A percentile compares a stretch with the other conserved stretches of the same genome.
Conservation (phyloP, 2,113 vertebrate genomes). For the Osmerus eperlanus region DNA sequence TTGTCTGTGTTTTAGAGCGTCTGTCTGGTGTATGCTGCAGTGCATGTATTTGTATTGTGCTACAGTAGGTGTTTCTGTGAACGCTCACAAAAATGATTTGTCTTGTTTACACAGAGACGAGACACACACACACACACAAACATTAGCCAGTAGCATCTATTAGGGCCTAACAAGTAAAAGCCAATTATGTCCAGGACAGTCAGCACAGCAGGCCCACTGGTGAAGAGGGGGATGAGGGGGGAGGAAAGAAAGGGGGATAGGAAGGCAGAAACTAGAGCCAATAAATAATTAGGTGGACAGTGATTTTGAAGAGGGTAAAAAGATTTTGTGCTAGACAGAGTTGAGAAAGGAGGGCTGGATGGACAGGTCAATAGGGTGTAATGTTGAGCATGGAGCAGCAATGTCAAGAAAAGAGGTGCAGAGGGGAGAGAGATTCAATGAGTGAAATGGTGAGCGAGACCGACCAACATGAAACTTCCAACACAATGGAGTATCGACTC, state of each 20-base stretch:
- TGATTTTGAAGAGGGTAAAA: constrained; percentile 6
- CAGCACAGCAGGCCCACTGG: background rate
- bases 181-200: constrained; percentile 26
- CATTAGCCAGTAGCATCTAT: constrained; percentile 34
- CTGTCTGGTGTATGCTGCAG: background rate
- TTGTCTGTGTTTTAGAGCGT: constrained; percentile 11
- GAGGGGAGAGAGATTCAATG: background rate
- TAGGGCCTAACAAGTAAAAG: constrained; percentile 33
- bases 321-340: background rate
- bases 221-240: constrained; percentile 14
- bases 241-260: constrained; percentile 1
- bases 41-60: too few species aligned
- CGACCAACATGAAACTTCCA: too few species aligned
- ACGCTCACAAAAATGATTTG: constrained; percentile 11
- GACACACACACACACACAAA: constrained; percentile 2
- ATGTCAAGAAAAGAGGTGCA: too few species aligned
- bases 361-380: too few species aligned
- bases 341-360: too few species aligned
- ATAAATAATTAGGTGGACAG: background rate
- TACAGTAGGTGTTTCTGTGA: background rate
- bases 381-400: too few species aligned
- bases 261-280: background rate
- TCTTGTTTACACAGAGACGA: constrained; percentile 27
- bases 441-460: background rate
- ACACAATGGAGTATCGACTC: background rate